Percentiles rank a stretch among this genome's conserved stretches.
These are phyloP conservation scores for Sebastolobus alascanus DNA, from an alignment of 2,797 vertebrate species.

Conservation along the genomic window DNA sequence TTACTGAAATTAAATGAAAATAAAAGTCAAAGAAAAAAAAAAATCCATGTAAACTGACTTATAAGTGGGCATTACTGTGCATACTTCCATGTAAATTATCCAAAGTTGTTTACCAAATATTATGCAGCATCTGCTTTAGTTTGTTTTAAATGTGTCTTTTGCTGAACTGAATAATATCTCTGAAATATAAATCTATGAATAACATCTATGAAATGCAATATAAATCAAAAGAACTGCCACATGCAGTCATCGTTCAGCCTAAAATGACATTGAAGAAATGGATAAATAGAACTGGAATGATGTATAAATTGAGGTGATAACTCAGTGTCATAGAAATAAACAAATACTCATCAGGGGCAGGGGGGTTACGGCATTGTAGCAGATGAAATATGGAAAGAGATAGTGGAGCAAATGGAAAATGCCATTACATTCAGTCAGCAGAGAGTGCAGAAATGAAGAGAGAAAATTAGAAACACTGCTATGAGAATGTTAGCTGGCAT, in stretches of 20 bases:
- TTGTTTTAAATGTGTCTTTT: neutral
- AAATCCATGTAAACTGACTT: neutral
- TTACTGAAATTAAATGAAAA: slow-evolving; percentile 5
- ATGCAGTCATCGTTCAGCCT: neutral
- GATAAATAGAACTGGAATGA: slow-evolving; percentile 17
- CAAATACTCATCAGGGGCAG: neutral
- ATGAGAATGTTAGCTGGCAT: neutral
- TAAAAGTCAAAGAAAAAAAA: neutral
- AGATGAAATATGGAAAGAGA: neutral
- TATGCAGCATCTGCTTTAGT: neutral
- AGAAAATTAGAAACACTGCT: neutral
- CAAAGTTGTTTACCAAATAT: neutral
- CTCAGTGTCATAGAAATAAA: slow-evolving; percentile 14
- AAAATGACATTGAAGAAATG: slow-evolving; percentile 19
- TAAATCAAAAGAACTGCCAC: neutral
- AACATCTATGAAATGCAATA: neutral
- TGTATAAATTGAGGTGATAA: slow-evolving; percentile 4
- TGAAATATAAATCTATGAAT: neutral
- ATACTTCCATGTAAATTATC: neutral
- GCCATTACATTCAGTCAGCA: neutral
- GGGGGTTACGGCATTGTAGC: neutral
- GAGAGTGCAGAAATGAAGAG: neutral
- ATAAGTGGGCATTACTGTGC: neutral
- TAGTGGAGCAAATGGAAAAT: slow-evolving; percentile 2
- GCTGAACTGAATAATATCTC: neutral